Conservation (phyloP, 2,113 vertebrate species). For the Plectropomus leopardus region DNA sequence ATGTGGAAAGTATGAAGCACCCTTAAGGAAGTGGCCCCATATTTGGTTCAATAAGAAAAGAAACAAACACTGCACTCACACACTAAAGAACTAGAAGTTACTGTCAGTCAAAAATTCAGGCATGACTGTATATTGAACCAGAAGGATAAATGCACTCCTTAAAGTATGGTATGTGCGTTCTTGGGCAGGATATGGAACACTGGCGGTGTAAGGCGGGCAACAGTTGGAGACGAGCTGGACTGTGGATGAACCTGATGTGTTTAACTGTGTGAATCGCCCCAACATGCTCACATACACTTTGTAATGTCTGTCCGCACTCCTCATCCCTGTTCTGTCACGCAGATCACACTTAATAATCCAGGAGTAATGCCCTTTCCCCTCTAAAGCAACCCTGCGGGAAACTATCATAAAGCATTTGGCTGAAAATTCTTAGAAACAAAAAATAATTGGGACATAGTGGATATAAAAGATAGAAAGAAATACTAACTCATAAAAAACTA, state of each 20-base stretch:
- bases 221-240: constrained; percentile 68
- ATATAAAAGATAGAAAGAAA: constrained; percentile 1
- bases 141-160: constrained; percentile 42
- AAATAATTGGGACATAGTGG: neutral
- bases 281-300: constrained; percentile 57
- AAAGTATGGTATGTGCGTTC: constrained; percentile 61
- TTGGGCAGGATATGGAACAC: constrained; percentile 76
- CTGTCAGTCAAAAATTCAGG: constrained; percentile 45
- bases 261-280: constrained; percentile 43
- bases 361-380: neutral
- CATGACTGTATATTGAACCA: constrained; percentile 37
- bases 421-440: constrained; percentile 17
- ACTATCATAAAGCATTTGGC: neutral
- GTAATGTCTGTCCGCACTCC: constrained; percentile 29
- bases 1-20: too few relatives aligned
- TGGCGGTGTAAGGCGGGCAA: constrained; percentile 69
- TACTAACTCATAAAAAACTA: neutral
- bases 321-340: constrained; percentile 21
- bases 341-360: constrained; percentile 29
- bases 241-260: constrained; percentile 71
- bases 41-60: constrained; percentile 31
- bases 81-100: constrained; percentile 3
- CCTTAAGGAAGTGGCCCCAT: neutral
- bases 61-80: constrained; percentile 40
- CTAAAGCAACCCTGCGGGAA: constrained; percentile 11